A percentile compares a stretch with the other conserved stretches of the same genome.
phyloP scores from a whole-genome alignment of 2,113 vertebrate genomes.

The Andinoacara biseriatus region DNA sequence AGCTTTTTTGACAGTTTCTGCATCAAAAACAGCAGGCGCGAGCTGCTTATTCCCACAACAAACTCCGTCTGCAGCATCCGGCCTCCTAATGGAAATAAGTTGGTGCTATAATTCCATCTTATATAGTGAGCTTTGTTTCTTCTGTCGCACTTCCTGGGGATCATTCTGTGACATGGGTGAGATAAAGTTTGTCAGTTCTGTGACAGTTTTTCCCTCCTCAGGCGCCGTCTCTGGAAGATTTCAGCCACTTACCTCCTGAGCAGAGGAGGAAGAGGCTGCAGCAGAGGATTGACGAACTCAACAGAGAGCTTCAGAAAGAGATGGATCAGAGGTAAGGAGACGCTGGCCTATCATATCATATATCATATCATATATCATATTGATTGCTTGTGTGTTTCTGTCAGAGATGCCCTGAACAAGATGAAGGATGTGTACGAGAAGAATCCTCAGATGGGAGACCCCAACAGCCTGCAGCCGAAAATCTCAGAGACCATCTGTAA shows the following conservation, averaged over 20 bases:
- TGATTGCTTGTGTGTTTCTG: not conserved
- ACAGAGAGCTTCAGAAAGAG: slow-evolving; percentile 95
- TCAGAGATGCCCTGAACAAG: slow-evolving; percentile 97
- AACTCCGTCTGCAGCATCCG: not conserved
- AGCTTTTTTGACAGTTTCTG: slow-evolving; percentile 1
- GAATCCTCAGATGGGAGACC: slow-evolving; percentile 98
- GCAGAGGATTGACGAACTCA: slow-evolving; percentile 94
- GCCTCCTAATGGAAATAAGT: slow-evolving; percentile 2
- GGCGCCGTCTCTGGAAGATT: slow-evolving; percentile 94
- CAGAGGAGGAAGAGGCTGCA: slow-evolving; percentile 96
- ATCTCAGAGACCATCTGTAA: slow-evolving; percentile 96
- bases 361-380: too few relatives aligned
- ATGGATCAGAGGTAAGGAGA: slow-evolving; percentile 90
- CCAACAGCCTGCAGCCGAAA: slow-evolving; percentile 93
- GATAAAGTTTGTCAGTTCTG: not conserved
- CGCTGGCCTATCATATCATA: not conserved
- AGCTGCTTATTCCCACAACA: not conserved
- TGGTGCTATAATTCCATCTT: not conserved
- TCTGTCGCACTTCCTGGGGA: not conserved
- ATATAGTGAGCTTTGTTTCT: not conserved
- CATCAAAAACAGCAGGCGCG: not conserved
- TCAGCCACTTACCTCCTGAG: slow-evolving; percentile 96
- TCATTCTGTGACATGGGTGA: not conserved
- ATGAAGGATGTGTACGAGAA: slow-evolving; percentile 99
- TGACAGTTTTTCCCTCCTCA: slow-evolving; percentile 58